Percentiles rank a stretch among this genome's conserved stretches.
phyloP scores from a whole-genome alignment of 2,888 invertebrate genomes.

The Hirtodrosophila cameraria region DNA sequence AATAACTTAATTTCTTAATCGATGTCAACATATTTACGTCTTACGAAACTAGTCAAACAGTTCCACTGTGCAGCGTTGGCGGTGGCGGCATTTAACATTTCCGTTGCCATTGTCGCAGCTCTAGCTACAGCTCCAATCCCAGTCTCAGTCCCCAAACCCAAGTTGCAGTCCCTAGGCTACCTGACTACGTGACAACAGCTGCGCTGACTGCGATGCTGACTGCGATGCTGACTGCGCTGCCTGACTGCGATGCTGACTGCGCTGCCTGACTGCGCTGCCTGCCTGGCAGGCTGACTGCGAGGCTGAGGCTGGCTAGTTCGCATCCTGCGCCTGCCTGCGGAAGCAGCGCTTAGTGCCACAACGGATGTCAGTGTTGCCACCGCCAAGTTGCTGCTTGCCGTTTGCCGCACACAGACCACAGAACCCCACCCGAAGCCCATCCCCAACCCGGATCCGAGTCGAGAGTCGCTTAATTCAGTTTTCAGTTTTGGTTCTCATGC shows the following conservation, averaged over 20 bases:
- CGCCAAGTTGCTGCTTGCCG: not conserved
- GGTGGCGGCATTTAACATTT: slow-evolving; percentile 76
- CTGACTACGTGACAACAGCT: slow-evolving; percentile 41
- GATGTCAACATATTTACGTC: no score
- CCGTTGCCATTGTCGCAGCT: slow-evolving; percentile 66
- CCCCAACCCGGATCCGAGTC: not conserved
- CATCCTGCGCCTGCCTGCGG: slow-evolving; percentile 67
- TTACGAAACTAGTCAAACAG: no score
- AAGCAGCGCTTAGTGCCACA: slow-evolving; percentile 62
- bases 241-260: slow-evolving; percentile 1
- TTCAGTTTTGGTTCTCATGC: slow-evolving; percentile 45
- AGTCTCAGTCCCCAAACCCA: slow-evolving; percentile 6
- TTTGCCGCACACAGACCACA: slow-evolving; percentile 9
- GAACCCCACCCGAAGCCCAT: not conserved
- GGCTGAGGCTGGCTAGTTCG: slow-evolving; percentile 15
- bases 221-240: slow-evolving; percentile 5
- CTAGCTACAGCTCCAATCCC: slow-evolving; percentile 1
- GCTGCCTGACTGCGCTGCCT: slow-evolving; percentile 5
- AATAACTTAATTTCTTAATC: no score
- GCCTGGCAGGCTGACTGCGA: slow-evolving; percentile 1
- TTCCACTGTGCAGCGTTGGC: slow-evolving; percentile 12
- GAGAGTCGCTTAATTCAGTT: slow-evolving; percentile 62
- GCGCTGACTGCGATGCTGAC: no score
- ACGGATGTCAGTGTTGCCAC: slow-evolving; percentile 68
- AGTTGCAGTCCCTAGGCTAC: slow-evolving; percentile 40